phyloP scores from a whole-genome alignment of 2,888 invertebrate genomes.

The Drosophila diplacantha region DNA sequence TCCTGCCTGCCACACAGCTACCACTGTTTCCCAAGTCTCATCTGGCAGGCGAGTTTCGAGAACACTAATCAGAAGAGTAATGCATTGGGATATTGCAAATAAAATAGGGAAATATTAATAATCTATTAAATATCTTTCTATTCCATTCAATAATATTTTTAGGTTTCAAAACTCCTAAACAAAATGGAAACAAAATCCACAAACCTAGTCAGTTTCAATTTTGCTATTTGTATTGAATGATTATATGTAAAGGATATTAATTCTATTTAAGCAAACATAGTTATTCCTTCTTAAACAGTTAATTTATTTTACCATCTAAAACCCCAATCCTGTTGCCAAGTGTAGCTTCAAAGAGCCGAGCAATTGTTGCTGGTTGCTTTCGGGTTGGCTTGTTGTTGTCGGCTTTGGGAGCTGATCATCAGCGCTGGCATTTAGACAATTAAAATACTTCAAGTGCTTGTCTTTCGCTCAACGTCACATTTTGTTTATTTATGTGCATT shows the following conservation, averaged over 20 bases:
- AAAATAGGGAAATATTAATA: background rate
- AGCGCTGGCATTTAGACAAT: conserved; percentile 72
- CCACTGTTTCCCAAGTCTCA: conserved; percentile 38
- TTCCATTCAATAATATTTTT: background rate
- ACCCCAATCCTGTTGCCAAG: conserved; percentile 33
- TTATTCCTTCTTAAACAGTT: no score
- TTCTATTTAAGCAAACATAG: no score
- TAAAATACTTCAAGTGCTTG: conserved; percentile 74
- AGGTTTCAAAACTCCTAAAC: background rate
- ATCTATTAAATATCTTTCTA: no score
- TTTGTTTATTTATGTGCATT: conserved; percentile 71
- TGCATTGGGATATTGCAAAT: no score
- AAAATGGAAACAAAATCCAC: no score
- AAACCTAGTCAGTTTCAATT: no score
- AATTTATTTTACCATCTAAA: background rate
- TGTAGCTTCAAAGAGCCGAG: conserved; percentile 36
- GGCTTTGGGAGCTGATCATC: conserved; percentile 55
- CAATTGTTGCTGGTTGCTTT: conserved; percentile 47
- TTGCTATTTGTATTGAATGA: no score
- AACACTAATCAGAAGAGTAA: conserved; percentile 34
- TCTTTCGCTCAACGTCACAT: conserved; percentile 69
- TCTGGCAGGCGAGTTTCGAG: conserved; percentile 12
- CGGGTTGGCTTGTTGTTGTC: conserved; percentile 25
- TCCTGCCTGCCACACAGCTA: conserved; percentile 33
- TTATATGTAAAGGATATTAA: no score